Evolutionary conservation across 1,140 invertebrate species (phyloP).

Genomic region (Aculops lycopersici): DNA sequence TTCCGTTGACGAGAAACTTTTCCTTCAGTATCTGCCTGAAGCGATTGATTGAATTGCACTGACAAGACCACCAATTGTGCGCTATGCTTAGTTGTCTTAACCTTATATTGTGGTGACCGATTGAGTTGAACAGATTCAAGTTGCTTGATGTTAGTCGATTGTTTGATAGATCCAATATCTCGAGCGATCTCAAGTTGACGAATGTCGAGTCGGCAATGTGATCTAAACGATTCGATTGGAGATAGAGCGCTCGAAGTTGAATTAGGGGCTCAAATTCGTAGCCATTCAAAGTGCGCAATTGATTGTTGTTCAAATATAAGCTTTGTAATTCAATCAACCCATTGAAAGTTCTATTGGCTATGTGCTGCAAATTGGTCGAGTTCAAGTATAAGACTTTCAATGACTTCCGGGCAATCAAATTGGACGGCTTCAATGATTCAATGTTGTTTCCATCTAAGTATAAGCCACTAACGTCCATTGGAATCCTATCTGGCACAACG

Average conservation of each 20-base stretch:
- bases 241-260: constrained; percentile 41
- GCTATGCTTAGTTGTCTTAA: constrained; percentile 35
- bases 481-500: constrained; percentile 42
- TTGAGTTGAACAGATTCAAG: constrained; percentile 32
- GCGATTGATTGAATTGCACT: constrained; percentile 54
- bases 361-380: constrained; percentile 41
- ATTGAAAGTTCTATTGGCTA: constrained; percentile 68
- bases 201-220: constrained; percentile 47
- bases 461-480: constrained; percentile 70
- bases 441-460: constrained; percentile 65
- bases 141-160: constrained; percentile 45
- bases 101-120: constrained; percentile 29
- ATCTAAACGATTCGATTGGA: constrained; percentile 48
- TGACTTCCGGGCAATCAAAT: constrained; percentile 65
- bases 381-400: constrained; percentile 53
- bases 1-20: constrained; percentile 26
- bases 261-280: constrained; percentile 58
- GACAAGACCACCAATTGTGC: constrained; percentile 54
- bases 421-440: constrained; percentile 44
- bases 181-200: constrained; percentile 33
- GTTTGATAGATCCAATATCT: constrained; percentile 44
- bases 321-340: constrained; percentile 42
- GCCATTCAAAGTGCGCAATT: constrained; percentile 38
- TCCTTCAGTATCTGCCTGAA: constrained; percentile 23
- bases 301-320: constrained; percentile 53